Percentiles rank a stretch among this genome's conserved stretches.
Conservation (phyloP, 2,797 vertebrate genomes). For the Gymnocypris eckloni region DNA sequence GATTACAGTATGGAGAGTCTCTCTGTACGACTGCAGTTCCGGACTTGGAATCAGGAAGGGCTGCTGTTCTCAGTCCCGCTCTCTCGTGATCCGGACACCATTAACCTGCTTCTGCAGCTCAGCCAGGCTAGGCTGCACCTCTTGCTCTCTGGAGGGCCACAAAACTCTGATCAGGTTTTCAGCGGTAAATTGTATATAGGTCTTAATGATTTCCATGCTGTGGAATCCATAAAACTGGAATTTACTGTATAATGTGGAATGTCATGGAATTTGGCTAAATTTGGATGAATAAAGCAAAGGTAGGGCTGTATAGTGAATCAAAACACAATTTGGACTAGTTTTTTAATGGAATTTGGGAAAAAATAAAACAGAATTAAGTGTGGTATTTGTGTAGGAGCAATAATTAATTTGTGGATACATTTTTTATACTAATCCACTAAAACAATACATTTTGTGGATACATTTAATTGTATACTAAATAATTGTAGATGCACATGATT, state of each 20-base stretch:
- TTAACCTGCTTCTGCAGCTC: conserved; percentile 51
- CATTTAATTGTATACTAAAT: background rate
- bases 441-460: background rate
- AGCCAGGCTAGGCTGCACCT: conserved; percentile 49
- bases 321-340: background rate
- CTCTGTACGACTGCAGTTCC: conserved; percentile 63
- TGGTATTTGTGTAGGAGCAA: background rate
- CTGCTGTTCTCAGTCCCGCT: conserved; percentile 53
- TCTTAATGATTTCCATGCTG: background rate
- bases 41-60: conserved; percentile 64
- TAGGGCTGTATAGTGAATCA: background rate
- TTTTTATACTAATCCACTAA: background rate
- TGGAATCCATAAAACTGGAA: background rate
- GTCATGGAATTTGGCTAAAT: background rate
- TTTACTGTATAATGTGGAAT: background rate
- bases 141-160: conserved; percentile 34
- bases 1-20: conserved; percentile 46
- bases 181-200: conserved; percentile 42
- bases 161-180: conserved; percentile 35
- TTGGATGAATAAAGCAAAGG: background rate
- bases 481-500: background rate
- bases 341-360: too few species aligned
- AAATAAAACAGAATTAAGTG: background rate
- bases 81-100: conserved; percentile 14
- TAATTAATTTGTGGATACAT: background rate